Base-by-base conservation (phyloP, 2,888 invertebrate species). In the Drosophila dives region DNA sequence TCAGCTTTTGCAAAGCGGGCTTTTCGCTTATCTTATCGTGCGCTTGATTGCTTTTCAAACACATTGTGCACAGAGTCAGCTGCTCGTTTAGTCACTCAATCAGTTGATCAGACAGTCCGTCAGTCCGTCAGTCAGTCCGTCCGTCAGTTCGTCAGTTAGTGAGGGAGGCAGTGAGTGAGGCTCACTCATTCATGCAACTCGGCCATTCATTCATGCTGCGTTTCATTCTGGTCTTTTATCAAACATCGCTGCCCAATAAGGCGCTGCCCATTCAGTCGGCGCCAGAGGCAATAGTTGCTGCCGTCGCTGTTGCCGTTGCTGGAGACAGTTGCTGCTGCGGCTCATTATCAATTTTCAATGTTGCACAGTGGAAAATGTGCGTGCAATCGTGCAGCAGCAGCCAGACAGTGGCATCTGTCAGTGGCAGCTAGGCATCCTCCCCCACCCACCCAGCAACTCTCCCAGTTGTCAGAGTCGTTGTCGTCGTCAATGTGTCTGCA, bases 341-440 rank as follows among this genome's bases (percentile, higher is more conserved):
- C 85, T 89, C 89, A 86, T 89, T 86, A 86, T 86, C 89, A 89
- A 89, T 89, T 86, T 84, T 63, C 86, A 75, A 82, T 81, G 80
- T 63, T 70, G 75, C 79, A 79, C 81, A 71, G 51, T 53, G 51
- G 45, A 40, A 69, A 77, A 68, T 84, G 84, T 86, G 85, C 82
- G 85, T 84, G 83, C 65, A 73, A 54, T 80, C 67, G 77, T 76
- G 70, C 73, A 38, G 64, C 73, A 38, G 64, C 76, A 75, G 67
- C 63, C 50, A 29, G 40, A 32, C 75, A 55, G 55, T 63, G 53
- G 71, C 81, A 73, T 63, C 85, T 86, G 85, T 72, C 87, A 77
- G 67, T 63, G 64, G 65, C 82, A 80, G 68, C 80, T 66, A 76
- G 76, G 72, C 76, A 79, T 63, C 64, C 40, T 23, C 20, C 55